phyloP scores from a whole-genome alignment of 2,797 vertebrate species.

The Lateolabrax maculatus region DNA sequence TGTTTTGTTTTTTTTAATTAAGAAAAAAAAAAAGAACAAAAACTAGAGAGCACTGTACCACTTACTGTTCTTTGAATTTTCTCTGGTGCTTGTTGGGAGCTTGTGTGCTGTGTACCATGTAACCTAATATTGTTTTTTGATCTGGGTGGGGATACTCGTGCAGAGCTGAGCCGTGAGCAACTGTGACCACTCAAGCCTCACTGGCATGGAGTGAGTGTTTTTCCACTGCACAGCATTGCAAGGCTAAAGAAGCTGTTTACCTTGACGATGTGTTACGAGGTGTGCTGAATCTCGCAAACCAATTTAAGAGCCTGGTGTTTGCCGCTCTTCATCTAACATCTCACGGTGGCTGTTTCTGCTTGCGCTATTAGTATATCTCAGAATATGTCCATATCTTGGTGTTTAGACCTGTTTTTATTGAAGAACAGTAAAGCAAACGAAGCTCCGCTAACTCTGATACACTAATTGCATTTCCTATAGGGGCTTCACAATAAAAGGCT shows the following conservation, averaged over 20 bases:
- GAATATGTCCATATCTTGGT: background rate
- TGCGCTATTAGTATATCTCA: background rate
- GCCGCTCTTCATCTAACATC: conserved; percentile 6
- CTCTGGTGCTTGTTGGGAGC: conserved; percentile 12
- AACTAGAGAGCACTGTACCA: background rate
- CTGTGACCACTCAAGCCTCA: conserved; percentile 18
- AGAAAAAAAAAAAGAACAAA: background rate
- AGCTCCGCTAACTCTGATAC: background rate
- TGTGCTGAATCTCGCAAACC: background rate
- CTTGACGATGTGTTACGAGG: background rate
- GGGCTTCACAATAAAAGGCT: background rate
- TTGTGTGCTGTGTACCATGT: conserved; percentile 20
- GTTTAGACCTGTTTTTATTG: background rate
- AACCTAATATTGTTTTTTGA: conserved; percentile 40
- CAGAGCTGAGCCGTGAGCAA: conserved; percentile 16
- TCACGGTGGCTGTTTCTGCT: background rate
- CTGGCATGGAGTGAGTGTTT: conserved; percentile 8
- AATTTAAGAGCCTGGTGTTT: background rate
- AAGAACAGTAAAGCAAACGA: background rate
- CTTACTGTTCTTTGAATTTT: background rate
- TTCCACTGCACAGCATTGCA: conserved; percentile 28
- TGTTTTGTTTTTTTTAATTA: background rate
- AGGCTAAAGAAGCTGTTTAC: conserved; percentile 11
- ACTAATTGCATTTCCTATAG: background rate
- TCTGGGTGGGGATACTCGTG: conserved; percentile 18